Evolutionary conservation across 2,888 invertebrate species (phyloP), one percentile per base, ranked within the genome.

Genomic region (Spialia ferax): DNA sequence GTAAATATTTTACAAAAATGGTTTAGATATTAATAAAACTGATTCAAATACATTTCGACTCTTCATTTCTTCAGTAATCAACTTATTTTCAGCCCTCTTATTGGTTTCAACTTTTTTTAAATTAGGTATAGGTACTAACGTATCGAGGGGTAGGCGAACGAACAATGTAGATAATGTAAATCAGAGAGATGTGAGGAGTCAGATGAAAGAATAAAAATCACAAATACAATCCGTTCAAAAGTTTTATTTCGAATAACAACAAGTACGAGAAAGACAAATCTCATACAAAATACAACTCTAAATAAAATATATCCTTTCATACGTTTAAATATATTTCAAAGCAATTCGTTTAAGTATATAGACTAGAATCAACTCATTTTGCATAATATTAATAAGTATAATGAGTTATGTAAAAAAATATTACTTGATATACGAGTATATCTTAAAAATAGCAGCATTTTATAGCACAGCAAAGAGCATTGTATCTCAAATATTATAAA

Each of bases 271-370:
- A 87, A 88, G 84, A 87, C 76, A 88, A 85, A 87, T 75, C 83
- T 79, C 84, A 86, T 91, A 91, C 86, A 91, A 91, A 91, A 90
- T 89, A 91, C 89, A 86, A 86, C 80, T 84, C 80, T 85, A 78
- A 86, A 85, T 86, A 84, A 81, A 76, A 78, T 74, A 77, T 74
- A 73, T 55, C 38, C 55, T 22, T 65, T 56, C 15, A 22, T 29
- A 45, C 38, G 22, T 32, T 56, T 13, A 45, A 22, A 57, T 35
- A 22, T 42, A 29, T 55, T 29, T 56, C 56, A 23, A 75, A 77
- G 77, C 68, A 62, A 69, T 73, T 72, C 54, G 15, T 45, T 32
- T 26, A 55, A n/a, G 13, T 8, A 22, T n/a, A n/a, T n/a, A 54
- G 76, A 76, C 76, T 76, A 76, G 73, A 74, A 67, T 63, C 68